Conservation (phyloP, 2,888 invertebrate genomes). For the Mantis religiosa region DNA sequence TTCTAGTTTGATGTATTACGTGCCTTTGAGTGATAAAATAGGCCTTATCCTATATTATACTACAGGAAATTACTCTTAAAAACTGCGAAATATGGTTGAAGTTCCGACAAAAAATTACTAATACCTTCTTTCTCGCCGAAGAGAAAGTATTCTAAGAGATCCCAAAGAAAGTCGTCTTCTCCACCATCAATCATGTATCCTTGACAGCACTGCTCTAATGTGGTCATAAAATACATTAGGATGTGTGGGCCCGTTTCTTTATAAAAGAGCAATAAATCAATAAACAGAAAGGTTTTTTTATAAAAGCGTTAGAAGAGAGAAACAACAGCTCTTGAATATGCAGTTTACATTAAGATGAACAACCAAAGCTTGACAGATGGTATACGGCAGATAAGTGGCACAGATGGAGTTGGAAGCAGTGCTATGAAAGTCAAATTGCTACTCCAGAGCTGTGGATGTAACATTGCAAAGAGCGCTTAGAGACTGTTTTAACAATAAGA, state of each 20-base stretch:
- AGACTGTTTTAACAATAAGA: too few relatives aligned
- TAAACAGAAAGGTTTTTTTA: not conserved
- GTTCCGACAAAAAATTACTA: not conserved
- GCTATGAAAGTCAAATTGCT: too few relatives aligned
- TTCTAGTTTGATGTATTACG: too few relatives aligned
- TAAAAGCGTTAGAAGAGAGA: not conserved
- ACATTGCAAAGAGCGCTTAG: too few relatives aligned
- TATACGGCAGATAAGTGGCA: not conserved
- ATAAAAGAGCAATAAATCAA: not conserved
- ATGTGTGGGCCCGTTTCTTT: not conserved
- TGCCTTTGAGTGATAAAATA: too few relatives aligned
- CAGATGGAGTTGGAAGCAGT: not conserved
- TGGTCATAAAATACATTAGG: not conserved
- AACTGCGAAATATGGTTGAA: not conserved
- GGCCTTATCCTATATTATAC: too few relatives aligned
- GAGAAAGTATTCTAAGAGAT: not conserved
- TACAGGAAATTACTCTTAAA: not conserved
- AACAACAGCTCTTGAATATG: not conserved
- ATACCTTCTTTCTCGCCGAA: not conserved
- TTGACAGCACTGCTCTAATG: not conserved
- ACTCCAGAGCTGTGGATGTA: too few relatives aligned
- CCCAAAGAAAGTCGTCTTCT: not conserved
- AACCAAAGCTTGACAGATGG: not conserved
- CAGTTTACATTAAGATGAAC: not conserved
- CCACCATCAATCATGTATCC: not conserved